Percentiles rank a stretch among this genome's conserved stretches.
Evolutionary conservation across 2,797 vertebrate genomes (phyloP).

Genomic region (Bryconaethiops microstoma): DNA sequence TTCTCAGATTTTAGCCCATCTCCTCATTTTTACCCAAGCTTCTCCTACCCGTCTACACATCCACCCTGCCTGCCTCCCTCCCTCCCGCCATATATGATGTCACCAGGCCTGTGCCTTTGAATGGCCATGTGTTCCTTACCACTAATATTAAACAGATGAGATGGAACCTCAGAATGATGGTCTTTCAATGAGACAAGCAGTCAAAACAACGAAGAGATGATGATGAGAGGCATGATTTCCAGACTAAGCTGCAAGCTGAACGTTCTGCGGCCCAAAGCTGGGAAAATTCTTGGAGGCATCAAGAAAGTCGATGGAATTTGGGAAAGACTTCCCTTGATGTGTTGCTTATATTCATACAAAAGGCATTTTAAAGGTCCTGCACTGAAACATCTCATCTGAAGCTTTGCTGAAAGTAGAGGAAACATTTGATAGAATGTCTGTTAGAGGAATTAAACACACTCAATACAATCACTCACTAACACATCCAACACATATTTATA

Average conservation of each 20-base stretch:
- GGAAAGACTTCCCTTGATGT: conserved; percentile 15
- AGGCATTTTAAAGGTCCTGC: conserved; percentile 8
- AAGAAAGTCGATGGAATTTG: conserved; percentile 31
- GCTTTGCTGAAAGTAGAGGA: not conserved
- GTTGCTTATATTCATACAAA: conserved; percentile 14
- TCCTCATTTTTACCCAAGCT: conserved; percentile 61
- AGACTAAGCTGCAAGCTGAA: conserved; percentile 55
- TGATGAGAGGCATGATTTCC: conserved; percentile 76
- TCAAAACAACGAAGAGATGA: conserved; percentile 84
- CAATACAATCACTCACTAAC: not conserved
- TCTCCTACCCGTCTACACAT: conserved; percentile 63
- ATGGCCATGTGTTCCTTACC: conserved; percentile 83
- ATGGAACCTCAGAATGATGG: conserved; percentile 81
- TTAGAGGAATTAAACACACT: not conserved
- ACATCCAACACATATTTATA: too few species aligned
- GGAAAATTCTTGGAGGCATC: conserved; percentile 36
- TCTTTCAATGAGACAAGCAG: conserved; percentile 83
- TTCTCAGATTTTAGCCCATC: conserved; percentile 57
- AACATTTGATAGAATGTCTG: not conserved
- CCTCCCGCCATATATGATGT: conserved; percentile 81
- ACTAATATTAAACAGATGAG: conserved; percentile 88
- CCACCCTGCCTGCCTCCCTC: conserved; percentile 71
- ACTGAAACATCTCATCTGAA: not conserved
- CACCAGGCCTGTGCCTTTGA: conserved; percentile 80
- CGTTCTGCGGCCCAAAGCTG: conserved; percentile 32